Percentiles rank a stretch among this genome's conserved stretches.
phyloP scores from a whole-genome alignment of 2,797 vertebrate genomes.

The Clamator glandarius region DNA sequence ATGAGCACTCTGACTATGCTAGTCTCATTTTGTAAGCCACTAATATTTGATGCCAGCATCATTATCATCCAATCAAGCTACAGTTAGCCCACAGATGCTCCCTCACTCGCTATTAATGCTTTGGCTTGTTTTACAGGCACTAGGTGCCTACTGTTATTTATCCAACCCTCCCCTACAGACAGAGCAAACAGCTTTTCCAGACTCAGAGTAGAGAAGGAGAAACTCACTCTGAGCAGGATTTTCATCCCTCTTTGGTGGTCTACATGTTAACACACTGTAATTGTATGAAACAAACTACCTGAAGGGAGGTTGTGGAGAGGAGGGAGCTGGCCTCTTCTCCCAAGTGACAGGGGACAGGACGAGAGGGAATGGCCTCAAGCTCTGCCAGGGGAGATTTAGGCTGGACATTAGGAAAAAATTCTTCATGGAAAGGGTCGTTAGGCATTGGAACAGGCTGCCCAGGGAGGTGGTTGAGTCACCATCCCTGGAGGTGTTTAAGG shows the following conservation, averaged over 20 bases:
- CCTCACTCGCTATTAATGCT: background rate
- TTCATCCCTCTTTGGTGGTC: background rate
- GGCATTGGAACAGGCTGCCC: too few species aligned
- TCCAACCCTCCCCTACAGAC: background rate
- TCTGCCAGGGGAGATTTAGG: too few species aligned
- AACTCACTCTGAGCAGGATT: background rate
- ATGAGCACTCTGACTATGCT: background rate
- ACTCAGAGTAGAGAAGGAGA: background rate
- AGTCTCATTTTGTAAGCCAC: background rate
- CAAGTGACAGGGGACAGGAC: too few species aligned
- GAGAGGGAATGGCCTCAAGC: too few species aligned
- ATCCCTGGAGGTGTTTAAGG: too few species aligned
- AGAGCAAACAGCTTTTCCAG: background rate
- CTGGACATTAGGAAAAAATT: too few species aligned
- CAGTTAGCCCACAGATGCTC: background rate
- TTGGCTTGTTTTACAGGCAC: background rate
- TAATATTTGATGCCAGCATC: background rate
- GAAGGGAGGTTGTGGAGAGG: too few species aligned
- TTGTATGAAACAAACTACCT: too few species aligned
- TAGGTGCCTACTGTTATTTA: background rate
- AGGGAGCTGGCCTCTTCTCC: too few species aligned
- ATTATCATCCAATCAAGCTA: background rate
- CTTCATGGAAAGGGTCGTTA: too few species aligned
- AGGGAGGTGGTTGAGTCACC: too few species aligned
- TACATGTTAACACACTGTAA: background rate